Evolutionary conservation across 2,888 invertebrate species (phyloP).

Genomic region (Nipponacmea schrenckii): DNA sequence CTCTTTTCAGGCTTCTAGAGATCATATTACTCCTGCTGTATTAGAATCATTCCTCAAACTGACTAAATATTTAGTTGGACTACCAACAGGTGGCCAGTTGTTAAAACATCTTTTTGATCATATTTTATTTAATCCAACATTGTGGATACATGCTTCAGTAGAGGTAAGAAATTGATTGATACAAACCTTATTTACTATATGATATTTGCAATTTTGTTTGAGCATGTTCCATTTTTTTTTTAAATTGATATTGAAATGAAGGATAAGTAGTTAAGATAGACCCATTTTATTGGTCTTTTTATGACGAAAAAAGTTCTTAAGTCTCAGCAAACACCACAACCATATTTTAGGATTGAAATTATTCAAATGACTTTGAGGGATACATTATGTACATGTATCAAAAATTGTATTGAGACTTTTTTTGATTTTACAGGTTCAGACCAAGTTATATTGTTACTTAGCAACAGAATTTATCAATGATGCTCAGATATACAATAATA

Average conservation of each 20-base stretch:
- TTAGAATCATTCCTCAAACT: conserved; percentile 74
- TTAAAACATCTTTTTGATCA: conserved; percentile 93
- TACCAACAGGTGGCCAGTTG: conserved; percentile 60
- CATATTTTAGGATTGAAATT: too few relatives aligned
- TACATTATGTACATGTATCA: too few relatives aligned
- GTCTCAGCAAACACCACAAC: too few relatives aligned
- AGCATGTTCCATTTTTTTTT: too few relatives aligned
- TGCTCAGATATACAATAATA: conserved; percentile 96
- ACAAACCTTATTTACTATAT: too few relatives aligned
- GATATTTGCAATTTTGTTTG: too few relatives aligned
- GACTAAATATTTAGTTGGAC: conserved; percentile 65
- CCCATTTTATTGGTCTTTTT: too few relatives aligned
- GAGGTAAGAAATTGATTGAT: conserved; percentile 73
- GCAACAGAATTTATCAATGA: conserved; percentile 99
- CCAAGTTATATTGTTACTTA: conserved; percentile 92
- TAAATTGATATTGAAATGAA: too few relatives aligned
- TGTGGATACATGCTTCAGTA: conserved; percentile 98
- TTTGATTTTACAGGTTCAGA: conserved; percentile 74
- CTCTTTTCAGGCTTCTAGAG: conserved; percentile 68
- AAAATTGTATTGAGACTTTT: too few relatives aligned
- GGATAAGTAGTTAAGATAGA: too few relatives aligned
- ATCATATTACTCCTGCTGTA: conserved; percentile 93
- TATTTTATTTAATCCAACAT: conserved; percentile 97
- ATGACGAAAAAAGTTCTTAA: too few relatives aligned
- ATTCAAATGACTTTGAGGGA: too few relatives aligned